Evolutionary conservation across 2,113 vertebrate species (phyloP).

Genomic region (Romanogobio albipinnatus): DNA sequence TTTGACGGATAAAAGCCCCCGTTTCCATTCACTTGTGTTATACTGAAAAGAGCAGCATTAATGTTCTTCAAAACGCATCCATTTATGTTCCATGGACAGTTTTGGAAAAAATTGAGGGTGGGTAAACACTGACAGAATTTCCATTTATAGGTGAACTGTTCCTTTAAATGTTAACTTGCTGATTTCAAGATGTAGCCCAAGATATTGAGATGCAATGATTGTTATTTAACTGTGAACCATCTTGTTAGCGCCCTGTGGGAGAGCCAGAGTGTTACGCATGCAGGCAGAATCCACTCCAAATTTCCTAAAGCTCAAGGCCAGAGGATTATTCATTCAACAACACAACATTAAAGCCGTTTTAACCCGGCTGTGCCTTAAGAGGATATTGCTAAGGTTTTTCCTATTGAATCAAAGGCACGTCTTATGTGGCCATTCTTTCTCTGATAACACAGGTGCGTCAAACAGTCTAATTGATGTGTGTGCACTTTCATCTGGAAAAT

Average conservation of each 20-base stretch:
- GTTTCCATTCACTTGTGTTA: not conserved
- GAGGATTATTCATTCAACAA: constrained; percentile 29
- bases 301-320: constrained; percentile 5
- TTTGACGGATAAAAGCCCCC: not conserved
- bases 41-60: too few species aligned
- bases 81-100: not conserved
- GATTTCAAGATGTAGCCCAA: not conserved
- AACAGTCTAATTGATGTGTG: not conserved
- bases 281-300: constrained; percentile 14
- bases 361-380: constrained; percentile 21
- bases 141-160: not conserved
- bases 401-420: not conserved
- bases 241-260: not conserved
- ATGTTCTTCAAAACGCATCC: not conserved
- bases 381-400: constrained; percentile 11
- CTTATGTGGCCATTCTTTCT: not conserved
- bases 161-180: not conserved
- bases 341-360: constrained; percentile 9
- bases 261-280: not conserved
- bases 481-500: not conserved
- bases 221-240: not conserved
- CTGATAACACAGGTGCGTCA: not conserved
- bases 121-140: not conserved
- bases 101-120: not conserved
- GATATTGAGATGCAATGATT: not conserved